Base-by-base conservation (phyloP, 2,797 vertebrate genomes). In the Astyanax mexicanus region DNA sequence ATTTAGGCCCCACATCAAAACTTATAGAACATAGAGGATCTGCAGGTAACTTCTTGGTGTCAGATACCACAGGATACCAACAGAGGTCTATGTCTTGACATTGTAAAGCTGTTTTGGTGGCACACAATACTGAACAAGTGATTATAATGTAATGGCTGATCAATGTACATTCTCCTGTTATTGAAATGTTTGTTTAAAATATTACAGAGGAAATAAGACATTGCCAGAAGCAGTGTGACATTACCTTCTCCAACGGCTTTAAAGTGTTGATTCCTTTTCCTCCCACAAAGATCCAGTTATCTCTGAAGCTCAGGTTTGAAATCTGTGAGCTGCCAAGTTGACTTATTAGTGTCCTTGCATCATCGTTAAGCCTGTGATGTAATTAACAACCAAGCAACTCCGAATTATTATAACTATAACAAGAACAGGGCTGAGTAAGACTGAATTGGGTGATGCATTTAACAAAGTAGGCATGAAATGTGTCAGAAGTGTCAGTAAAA, bases 261-360 rank as follows among this genome's bases (percentile, higher is more conserved):
- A 93, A 91, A 4, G 84, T 90, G 21, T 81, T 83, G 13, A 89
- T 90, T 79, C 95, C 96, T 91, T 96, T 98, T 9, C 93, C 95
- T 44, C 96, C 97, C 0, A 95, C 95, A 86, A 98, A 98, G 79
- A 96, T 87, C 97, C 97, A 98, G 88, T 92, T 97, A 77, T 98
- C 96, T 88, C 97, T 92, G 81, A 94, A 98, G 0, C 86, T 90
- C 69, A 98, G 84, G 0, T 82, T 86, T 0, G 76, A 80, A 72
- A 96, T 88, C 0, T 74, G 80, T 0, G 93, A 85, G 74, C 96
- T 98, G 13, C 97, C 97, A 61, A 98, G 75, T 0, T 95, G 93
- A 42, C 88, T 37, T 0, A 98, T 94, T 80, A 97, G 89, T 6
- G 88, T 84, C 66, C 91, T 90, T 0, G 94, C 94, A 29, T 97